Conservation (phyloP, 1,140 invertebrate species). For the Planococcus citri region DNA sequence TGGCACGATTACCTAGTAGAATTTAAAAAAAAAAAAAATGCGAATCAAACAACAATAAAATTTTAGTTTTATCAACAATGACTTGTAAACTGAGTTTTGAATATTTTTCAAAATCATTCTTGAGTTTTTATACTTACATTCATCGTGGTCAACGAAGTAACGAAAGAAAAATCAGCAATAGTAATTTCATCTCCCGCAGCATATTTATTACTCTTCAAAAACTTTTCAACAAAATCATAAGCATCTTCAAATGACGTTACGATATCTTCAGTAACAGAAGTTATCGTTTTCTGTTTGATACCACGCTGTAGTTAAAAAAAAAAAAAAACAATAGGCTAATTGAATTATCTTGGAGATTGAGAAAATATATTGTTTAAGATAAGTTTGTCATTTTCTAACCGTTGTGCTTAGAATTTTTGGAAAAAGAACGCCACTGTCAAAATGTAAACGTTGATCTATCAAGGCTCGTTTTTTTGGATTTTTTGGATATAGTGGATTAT, state of each 20-base stretch:
- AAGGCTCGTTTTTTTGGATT: conserved; percentile 50
- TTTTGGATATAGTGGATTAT: conserved; percentile 53
- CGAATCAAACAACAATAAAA: not conserved
- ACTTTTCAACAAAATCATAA: conserved; percentile 51
- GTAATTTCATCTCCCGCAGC: conserved; percentile 54
- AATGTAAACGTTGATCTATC: conserved; percentile 59
- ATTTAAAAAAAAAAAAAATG: not conserved
- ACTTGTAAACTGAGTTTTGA: not conserved
- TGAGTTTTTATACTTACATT: no score
- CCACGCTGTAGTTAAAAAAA: not conserved
- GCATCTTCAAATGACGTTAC: conserved; percentile 46
- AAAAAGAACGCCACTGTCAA: conserved; percentile 56
- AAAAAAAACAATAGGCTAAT: not conserved
- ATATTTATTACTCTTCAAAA: conserved; percentile 49
- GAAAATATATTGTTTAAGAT: no score
- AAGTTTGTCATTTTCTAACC: no score
- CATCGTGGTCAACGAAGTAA: conserved; percentile 47
- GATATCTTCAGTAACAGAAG: conserved; percentile 42
- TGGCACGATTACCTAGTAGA: conserved; percentile 28
- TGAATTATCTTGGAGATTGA: no score
- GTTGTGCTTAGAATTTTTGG: conserved; percentile 46
- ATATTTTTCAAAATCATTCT: not conserved
- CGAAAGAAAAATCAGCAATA: conserved; percentile 54
- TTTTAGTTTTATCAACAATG: not conserved
- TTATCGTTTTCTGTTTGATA: not conserved